A percentile compares a stretch with the other conserved stretches of the same genome.
phyloP scores from a whole-genome alignment of 1,140 invertebrate species.

The Bilobella aurantiaca region DNA sequence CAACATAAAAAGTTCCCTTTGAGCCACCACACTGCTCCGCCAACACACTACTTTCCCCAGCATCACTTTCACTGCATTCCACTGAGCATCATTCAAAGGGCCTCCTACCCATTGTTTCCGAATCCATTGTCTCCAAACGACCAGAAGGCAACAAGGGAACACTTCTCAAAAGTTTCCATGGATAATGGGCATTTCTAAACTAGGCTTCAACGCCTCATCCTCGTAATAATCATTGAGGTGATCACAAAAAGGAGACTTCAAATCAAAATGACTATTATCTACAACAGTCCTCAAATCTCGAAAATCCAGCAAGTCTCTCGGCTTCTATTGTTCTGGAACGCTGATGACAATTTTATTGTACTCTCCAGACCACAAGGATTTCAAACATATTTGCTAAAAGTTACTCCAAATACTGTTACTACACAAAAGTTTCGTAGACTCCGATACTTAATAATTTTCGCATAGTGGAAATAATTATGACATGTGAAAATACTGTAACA shows the following conservation, averaged over 20 bases:
- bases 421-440: no score
- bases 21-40: no score
- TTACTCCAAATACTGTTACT: no score
- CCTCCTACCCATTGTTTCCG: not conserved
- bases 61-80: not conserved
- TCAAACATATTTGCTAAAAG: not conserved
- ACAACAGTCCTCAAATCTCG: no score
- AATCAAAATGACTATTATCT: not conserved
- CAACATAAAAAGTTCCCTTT: not conserved
- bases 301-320: no score
- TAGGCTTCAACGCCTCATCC: not conserved
- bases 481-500: no score
- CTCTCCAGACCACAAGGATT: not conserved
- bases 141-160: not conserved
- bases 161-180: not conserved
- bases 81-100: not conserved
- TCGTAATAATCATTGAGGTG: not conserved
- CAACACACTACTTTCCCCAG: not conserved
- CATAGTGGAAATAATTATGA: no score
- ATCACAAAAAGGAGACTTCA: not conserved
- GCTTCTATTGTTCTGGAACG: not conserved
- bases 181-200: not conserved
- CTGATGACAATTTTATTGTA: constrained; percentile 9
- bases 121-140: not conserved
- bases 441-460: no score